phyloP scores from a whole-genome alignment of 2,797 vertebrate species.

The Crenichthys baileyi region DNA sequence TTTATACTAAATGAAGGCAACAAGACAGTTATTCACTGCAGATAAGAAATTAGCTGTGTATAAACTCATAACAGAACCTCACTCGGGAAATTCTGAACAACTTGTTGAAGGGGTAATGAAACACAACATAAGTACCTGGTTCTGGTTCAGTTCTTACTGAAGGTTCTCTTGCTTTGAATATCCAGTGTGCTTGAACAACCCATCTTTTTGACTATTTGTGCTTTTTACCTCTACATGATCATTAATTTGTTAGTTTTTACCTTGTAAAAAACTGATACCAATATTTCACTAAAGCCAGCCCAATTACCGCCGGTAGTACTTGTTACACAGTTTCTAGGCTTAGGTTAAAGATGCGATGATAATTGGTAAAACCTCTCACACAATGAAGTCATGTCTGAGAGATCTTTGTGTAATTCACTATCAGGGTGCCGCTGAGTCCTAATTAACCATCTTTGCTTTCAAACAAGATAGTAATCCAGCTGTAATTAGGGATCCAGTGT shows the following conservation, averaged over 20 bases:
- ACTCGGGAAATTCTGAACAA: background rate
- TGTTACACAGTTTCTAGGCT: slow-evolving; percentile 1
- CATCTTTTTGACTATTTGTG: background rate
- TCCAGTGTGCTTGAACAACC: background rate
- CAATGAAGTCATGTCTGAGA: slow-evolving; percentile 28
- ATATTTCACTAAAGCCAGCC: background rate
- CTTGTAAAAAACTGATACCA: background rate
- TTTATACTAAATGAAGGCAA: background rate
- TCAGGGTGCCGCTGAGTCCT: slow-evolving; percentile 59
- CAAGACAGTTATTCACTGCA: background rate
- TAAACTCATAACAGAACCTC: background rate
- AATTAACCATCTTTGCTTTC: slow-evolving; percentile 76
- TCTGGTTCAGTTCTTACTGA: background rate
- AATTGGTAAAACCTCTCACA: slow-evolving; percentile 40
- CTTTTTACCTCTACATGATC: background rate
- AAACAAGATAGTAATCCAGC: slow-evolving; percentile 72
- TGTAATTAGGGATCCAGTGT: slow-evolving; percentile 69
- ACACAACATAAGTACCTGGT: background rate
- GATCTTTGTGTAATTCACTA: slow-evolving; percentile 50
- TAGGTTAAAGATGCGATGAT: slow-evolving; percentile 25
- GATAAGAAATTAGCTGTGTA: no score
- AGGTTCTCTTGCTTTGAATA: background rate
- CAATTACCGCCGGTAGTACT: background rate
- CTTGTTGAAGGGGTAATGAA: background rate
- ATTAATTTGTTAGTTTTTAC: background rate